These are phyloP conservation scores for Caenorhabditis imperialis DNA, from an alignment of 2,888 invertebrate genomes.

Conservation along the genomic window DNA sequence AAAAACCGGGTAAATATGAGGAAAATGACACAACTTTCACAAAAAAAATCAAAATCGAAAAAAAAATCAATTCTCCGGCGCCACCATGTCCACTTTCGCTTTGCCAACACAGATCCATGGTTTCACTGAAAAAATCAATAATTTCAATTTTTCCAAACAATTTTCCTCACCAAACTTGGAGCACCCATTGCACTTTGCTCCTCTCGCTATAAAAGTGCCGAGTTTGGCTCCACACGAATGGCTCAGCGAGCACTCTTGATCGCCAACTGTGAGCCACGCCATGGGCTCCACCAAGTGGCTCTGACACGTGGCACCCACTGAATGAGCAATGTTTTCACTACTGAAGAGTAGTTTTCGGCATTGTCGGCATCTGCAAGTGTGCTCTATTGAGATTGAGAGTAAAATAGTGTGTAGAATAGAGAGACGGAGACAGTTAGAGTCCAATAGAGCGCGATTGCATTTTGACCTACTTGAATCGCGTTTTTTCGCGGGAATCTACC, in stretches of 20 bases:
- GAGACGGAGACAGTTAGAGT: too few species aligned
- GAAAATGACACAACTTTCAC: too few species aligned
- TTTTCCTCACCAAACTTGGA: conserved; percentile 23
- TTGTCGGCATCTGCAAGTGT: conserved; percentile 32
- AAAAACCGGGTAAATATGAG: too few species aligned
- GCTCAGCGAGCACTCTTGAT: conserved; percentile 4
- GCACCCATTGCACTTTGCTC: conserved; percentile 28
- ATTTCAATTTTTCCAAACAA: too few species aligned
- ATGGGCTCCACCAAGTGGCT: conserved; percentile 39
- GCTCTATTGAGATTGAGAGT: background rate
- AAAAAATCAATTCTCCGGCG: background rate
- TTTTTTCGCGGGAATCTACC: conserved; percentile 4
- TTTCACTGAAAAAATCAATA: too few species aligned
- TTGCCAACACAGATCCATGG: conserved; percentile 33
- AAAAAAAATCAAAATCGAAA: conserved; percentile 3
- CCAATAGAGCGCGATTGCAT: too few species aligned
- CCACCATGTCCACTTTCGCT: conserved; percentile 32
- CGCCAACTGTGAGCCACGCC: conserved; percentile 27
- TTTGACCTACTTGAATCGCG: conserved; percentile 27
- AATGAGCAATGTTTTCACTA: conserved; percentile 19
- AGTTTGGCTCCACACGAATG: conserved; percentile 45
- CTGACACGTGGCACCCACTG: conserved; percentile 6
- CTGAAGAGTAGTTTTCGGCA: conserved; percentile 37
- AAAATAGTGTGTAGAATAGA: background rate
- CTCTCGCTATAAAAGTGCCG: conserved; percentile 20